Percentiles rank a stretch among this genome's conserved stretches.
These are phyloP conservation scores for Pegoplata infirma DNA, from an alignment of 2,888 invertebrate genomes.

Conservation along the genomic window DNA sequence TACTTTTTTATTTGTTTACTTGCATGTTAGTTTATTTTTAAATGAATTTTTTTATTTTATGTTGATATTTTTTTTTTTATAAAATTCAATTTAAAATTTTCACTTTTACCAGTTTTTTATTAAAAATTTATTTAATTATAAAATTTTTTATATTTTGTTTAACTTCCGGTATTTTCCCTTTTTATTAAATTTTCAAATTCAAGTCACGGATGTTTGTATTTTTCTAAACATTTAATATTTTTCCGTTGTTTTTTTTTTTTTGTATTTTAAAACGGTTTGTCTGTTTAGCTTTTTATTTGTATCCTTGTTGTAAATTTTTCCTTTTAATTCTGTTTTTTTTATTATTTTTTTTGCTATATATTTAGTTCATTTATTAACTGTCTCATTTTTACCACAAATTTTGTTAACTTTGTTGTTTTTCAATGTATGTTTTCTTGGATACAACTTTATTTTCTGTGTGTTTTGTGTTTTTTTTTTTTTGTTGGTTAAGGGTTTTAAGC, in stretches of 20 bases:
- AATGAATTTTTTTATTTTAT: neutral
- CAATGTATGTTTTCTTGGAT: constrained; percentile 21
- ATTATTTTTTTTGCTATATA: too few species aligned
- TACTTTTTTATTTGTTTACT: constrained; percentile 31
- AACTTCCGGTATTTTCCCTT: constrained; percentile 18
- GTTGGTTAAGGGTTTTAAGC: constrained; percentile 48
- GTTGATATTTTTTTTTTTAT: neutral
- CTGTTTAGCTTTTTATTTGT: neutral
- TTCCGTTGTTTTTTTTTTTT: constrained; percentile 15
- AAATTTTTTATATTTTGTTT: neutral
- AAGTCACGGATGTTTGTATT: constrained; percentile 48
- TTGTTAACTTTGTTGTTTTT: constrained; percentile 32
- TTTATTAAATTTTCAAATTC: constrained; percentile 31
- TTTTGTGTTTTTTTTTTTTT: too few species aligned
- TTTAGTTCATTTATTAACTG: constrained; percentile 42
- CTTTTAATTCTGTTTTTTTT: neutral
- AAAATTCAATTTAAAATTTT: constrained; percentile 17
- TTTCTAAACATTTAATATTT: constrained; percentile 47
- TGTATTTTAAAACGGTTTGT: neutral
- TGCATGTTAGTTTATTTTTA: constrained; percentile 2
- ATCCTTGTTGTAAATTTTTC: neutral
- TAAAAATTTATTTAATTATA: too few species aligned
- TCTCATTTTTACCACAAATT: constrained; percentile 8
- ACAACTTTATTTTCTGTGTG: constrained; percentile 19
- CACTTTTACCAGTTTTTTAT: neutral